A percentile compares a stretch with the other conserved stretches of the same genome.
These are phyloP conservation scores for Alentia gelatinosa DNA, from an alignment of 2,888 invertebrate species.

Conservation along the genomic window DNA sequence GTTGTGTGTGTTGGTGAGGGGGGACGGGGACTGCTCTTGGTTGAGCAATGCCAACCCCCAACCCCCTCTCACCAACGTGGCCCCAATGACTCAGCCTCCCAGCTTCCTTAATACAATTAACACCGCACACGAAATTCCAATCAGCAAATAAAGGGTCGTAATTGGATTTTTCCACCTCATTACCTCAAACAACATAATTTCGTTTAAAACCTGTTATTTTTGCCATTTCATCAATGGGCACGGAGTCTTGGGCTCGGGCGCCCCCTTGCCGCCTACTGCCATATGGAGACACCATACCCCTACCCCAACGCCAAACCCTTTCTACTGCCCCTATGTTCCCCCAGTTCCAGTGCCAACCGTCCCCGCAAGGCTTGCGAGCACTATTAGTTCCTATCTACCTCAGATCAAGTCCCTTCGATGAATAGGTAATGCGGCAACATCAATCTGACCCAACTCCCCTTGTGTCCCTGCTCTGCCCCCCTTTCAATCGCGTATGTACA, in stretches of 20 bases:
- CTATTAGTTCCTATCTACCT: neutral
- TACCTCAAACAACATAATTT: slow-evolving; percentile 51
- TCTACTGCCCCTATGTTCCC: neutral
- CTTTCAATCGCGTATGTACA: neutral
- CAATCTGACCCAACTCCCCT: neutral
- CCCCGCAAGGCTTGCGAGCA: neutral
- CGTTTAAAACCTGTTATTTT: slow-evolving; percentile 32
- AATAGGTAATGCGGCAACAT: slow-evolving; percentile 14
- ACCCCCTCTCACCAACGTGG: neutral
- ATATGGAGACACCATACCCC: neutral
- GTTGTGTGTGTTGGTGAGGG: too few relatives aligned
- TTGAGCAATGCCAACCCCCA: neutral
- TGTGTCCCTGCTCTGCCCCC: neutral
- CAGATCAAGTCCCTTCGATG: neutral
- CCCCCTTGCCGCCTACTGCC: neutral
- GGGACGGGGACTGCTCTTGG: neutral
- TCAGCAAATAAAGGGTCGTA: slow-evolving; percentile 53
- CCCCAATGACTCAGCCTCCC: slow-evolving; percentile 35
- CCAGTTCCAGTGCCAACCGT: neutral
- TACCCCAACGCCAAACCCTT: too few relatives aligned
- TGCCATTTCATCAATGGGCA: slow-evolving; percentile 9
- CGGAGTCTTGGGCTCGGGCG: neutral
- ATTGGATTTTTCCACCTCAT: slow-evolving; percentile 41
- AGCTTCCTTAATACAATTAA: slow-evolving; percentile 41
- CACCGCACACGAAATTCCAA: slow-evolving; percentile 44